Evolutionary conservation across 2,888 invertebrate species (phyloP).

Genomic region (Bursaphelenchus okinawaensis): DNA sequence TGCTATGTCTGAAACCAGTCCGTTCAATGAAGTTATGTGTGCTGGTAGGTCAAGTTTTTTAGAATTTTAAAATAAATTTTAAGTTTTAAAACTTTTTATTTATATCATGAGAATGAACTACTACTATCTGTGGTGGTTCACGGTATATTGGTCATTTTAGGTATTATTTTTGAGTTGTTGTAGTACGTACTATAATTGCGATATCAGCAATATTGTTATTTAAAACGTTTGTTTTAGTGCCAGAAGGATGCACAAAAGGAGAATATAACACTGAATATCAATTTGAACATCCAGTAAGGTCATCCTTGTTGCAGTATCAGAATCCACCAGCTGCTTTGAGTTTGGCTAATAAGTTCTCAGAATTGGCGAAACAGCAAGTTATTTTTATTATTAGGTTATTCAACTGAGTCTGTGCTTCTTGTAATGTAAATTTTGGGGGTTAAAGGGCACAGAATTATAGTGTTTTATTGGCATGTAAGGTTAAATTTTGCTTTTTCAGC

Average conservation of each 20-base stretch:
- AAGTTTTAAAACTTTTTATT: too few species aligned
- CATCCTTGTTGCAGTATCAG: conserved; percentile 1
- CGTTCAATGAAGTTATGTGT: conserved; percentile 23
- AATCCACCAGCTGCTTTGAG: not conserved
- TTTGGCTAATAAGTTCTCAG: not conserved
- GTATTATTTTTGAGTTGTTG: too few species aligned
- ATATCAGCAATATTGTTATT: not conserved
- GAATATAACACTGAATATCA: not conserved
- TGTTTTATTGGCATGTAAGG: too few species aligned
- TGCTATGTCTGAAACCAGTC: not conserved
- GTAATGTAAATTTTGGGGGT: too few species aligned
- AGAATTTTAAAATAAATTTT: not conserved
- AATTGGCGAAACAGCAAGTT: conserved; percentile 4
- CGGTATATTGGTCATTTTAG: too few species aligned
- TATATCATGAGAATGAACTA: too few species aligned
- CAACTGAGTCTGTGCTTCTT: too few species aligned
- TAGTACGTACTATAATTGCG: too few species aligned
- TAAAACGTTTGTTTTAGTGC: conserved; percentile 5
- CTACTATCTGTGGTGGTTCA: too few species aligned
- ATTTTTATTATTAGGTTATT: conserved; percentile 7
- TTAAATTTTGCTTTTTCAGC: conserved; percentile 18
- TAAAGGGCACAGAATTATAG: too few species aligned
- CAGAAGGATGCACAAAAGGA: conserved; percentile 1
- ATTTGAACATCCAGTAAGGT: not conserved
- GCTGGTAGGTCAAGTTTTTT: conserved; percentile 16